phyloP scores from a whole-genome alignment of 2,797 vertebrate species.

The Simalia tracyae region DNA sequence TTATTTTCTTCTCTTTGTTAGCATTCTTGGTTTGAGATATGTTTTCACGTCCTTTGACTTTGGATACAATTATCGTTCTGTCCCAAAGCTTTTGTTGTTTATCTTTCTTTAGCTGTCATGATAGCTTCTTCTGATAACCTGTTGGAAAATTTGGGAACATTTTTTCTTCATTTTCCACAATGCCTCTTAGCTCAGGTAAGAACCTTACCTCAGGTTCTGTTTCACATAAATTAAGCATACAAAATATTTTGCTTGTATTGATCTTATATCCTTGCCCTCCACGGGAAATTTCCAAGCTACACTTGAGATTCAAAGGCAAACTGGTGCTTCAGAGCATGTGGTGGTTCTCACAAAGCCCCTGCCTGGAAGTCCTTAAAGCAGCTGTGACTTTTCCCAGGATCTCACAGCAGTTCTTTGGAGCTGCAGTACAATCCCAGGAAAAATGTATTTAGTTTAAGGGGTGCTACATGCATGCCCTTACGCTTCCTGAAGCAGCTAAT shows the following conservation, averaged over 20 bases:
- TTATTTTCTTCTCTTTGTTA: neutral
- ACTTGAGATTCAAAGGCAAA: neutral
- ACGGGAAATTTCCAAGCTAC: neutral
- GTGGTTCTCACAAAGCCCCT: neutral
- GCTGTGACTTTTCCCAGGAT: neutral
- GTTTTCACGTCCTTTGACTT: neutral
- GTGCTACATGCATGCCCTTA: neutral
- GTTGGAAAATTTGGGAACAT: neutral
- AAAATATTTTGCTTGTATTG: neutral
- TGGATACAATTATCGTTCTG: neutral
- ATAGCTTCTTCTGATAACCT: neutral
- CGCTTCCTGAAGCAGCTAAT: neutral
- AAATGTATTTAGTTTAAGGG: too few relatives aligned
- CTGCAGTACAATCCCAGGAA: neutral
- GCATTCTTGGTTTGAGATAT: neutral
- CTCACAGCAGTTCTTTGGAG: neutral
- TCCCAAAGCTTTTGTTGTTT: neutral
- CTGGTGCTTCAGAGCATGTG: neutral
- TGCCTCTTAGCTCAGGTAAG: neutral
- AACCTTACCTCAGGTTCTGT: neutral
- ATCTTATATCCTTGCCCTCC: neutral
- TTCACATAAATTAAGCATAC: neutral
- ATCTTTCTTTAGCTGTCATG: neutral
- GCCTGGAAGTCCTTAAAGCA: neutral
- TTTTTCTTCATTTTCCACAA: neutral